Conservation (phyloP, 2,797 vertebrate genomes). For the Platyrinchus mystaceus region DNA sequence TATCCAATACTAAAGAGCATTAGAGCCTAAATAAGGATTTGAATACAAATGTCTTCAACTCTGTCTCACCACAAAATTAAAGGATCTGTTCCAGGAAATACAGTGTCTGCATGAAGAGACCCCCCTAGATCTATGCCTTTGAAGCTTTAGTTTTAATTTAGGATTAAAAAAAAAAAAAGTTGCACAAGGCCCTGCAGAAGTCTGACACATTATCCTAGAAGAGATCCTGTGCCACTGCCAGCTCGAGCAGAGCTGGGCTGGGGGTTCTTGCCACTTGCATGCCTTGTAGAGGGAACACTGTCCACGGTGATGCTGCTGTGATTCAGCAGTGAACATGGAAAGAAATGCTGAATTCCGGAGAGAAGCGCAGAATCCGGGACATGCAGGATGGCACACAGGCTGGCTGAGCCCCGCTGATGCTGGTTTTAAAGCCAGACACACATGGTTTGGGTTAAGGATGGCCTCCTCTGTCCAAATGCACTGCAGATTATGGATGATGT, state of each 20-base stretch:
- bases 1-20: slow-evolving; percentile 50
- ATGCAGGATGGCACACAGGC: neutral
- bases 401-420: neutral
- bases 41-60: slow-evolving; percentile 56
- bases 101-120: neutral
- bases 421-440: neutral
- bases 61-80: slow-evolving; percentile 3
- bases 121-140: neutral
- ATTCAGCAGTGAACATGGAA: neutral
- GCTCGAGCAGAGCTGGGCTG: neutral
- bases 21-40: slow-evolving; percentile 61
- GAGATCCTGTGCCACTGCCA: neutral
- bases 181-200: neutral
- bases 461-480: neutral
- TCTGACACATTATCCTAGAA: neutral
- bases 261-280: neutral
- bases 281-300: neutral
- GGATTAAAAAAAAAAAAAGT: neutral
- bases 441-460: neutral
- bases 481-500: neutral
- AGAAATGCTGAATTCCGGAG: neutral
- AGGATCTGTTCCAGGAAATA: slow-evolving; percentile 44
- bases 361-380: neutral
- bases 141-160: slow-evolving; percentile 33
- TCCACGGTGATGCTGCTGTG: neutral